Base-by-base conservation (phyloP, 2,113 vertebrate genomes). In the Ibidorhyncha struthersii region DNA sequence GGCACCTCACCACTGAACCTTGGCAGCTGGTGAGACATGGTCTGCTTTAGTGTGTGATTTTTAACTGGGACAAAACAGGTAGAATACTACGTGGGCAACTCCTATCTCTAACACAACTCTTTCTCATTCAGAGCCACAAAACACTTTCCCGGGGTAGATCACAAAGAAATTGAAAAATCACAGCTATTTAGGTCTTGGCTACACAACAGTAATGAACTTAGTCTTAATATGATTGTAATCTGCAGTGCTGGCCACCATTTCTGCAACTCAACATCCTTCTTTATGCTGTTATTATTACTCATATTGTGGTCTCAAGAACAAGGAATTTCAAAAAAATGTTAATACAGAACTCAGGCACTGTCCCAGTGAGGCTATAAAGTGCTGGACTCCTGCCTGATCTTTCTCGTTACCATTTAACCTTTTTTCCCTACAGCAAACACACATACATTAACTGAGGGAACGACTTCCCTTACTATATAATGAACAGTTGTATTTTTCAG, bases 221-320 rank as follows among this genome's bases (percentile, higher is more conserved):
- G 14, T 36, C 47, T 78, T 38, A 58, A 62, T 10, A 7, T 1
- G 14, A n/a, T 4, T 0, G 4, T 14, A 69, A 50, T 0, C 5
- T 0, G 1, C 61, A 32, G 47, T 5, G 20, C 49, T 11, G 4
- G 40, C 66, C 27, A 69, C 47, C 23, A 4, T 56, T 62, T 55
- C 72, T 83, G 66, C 79, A 61, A 10, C 32, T 62, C 4, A 0
- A 34, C 61, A 34, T 23, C 61, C 67, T 70, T 53, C 49, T 63
- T 66, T 20, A 34, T 43, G 65, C 26, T 55, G 45, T 49, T 59
- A 15, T 41, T 52, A 65, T 43, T 66, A 67, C 47, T n/a, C 36
- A 27, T 27, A 27, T 29, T 10, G 62, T 55, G 85, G 56, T 52
- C 62, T 70, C 45, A 30, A 29, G 70, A 89, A 82, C 27, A 71